Base-by-base conservation (phyloP, 1,140 invertebrate species). In the Leptinotarsa lineolata region DNA sequence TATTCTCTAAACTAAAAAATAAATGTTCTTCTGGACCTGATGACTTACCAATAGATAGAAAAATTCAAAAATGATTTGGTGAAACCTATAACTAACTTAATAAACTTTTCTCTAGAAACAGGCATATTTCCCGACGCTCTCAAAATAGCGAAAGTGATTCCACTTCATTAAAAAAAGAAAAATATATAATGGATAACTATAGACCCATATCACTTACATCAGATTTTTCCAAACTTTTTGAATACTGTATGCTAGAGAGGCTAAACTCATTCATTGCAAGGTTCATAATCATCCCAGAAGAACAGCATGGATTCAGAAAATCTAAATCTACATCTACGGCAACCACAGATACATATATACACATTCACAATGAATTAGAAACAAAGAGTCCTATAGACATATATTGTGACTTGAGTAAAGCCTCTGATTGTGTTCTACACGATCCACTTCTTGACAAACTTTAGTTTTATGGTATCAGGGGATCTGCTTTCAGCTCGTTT, bases 91-190 rank as follows among this genome's bases (percentile, higher is more conserved):
- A 6, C 59, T 60, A 5, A 60, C n/a, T 8, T 60, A 60, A 60
- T 60, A 60, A 60, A 60, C 59, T 18, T 60, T 60, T 60, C 59
- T 8, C n/a, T 60, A n/a, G 59, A 60, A 60, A 6, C 59, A 60
- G 59, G 59, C 59, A 60, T n/a, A 60, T 60, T 60, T 21, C 59
- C 59, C 59, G 59, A 60, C 6, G 59, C 59, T n/a, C 59, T 6
- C 59, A 60, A 60, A 60, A 60, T 21, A 60, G 59, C 59, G 59
- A 60, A 60, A 60, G 59, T 60, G n/a, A 60, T 60, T 60, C 59
- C 59, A 60, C 59, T 60, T 60, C 59, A 60, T n/a, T 8, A 60
- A 60, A 60, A 60, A 21, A 60, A 60, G n/a, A n/a, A n/a, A n/a
- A n/a, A n/a, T n/a, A 60, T 60, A 60, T 60, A n/a, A 60, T 60